Conservation (phyloP, 2,888 invertebrate species). For the Spicauda simplicius region DNA sequence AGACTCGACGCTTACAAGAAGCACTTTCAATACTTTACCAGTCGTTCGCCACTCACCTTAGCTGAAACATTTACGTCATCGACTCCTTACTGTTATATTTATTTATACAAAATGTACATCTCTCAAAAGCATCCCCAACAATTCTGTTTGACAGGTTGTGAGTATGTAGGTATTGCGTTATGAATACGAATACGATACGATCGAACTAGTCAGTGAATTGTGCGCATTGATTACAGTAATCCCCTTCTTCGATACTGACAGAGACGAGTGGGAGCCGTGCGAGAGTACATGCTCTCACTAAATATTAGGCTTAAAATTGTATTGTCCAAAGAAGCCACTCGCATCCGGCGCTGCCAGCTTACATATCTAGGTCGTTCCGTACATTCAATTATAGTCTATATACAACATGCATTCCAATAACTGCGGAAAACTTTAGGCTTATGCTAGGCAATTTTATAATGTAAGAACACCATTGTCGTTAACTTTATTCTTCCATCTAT, state of each 20-base stretch:
- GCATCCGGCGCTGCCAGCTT: conserved; percentile 11
- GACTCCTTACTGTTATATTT: conserved; percentile 75
- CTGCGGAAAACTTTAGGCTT: conserved; percentile 32
- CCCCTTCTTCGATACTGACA: conserved; percentile 20
- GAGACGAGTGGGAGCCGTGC: conserved; percentile 5
- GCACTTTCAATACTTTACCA: conserved; percentile 79
- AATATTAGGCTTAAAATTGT: background rate
- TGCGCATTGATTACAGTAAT: conserved; percentile 58
- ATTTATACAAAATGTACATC: conserved; percentile 83
- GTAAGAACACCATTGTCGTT: conserved; percentile 27
- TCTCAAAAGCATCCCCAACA: conserved; percentile 74
- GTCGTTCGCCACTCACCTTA: conserved; percentile 74
- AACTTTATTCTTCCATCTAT: conserved; percentile 24
- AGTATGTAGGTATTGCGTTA: conserved; percentile 61
- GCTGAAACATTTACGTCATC: conserved; percentile 66
- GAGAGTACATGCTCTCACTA: background rate
- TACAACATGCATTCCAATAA: conserved; percentile 35
- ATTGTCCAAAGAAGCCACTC: background rate
- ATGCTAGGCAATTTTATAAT: conserved; percentile 33
- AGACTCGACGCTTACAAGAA: conserved; percentile 83
- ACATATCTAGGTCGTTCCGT: conserved; percentile 5
- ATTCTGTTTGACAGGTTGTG: conserved; percentile 52
- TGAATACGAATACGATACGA: conserved; percentile 43
- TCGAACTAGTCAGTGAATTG: conserved; percentile 42
- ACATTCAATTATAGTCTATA: conserved; percentile 19